These are phyloP conservation scores for Polymixis lichenea DNA, from an alignment of 2,888 invertebrate species.

Conservation along the genomic window DNA sequence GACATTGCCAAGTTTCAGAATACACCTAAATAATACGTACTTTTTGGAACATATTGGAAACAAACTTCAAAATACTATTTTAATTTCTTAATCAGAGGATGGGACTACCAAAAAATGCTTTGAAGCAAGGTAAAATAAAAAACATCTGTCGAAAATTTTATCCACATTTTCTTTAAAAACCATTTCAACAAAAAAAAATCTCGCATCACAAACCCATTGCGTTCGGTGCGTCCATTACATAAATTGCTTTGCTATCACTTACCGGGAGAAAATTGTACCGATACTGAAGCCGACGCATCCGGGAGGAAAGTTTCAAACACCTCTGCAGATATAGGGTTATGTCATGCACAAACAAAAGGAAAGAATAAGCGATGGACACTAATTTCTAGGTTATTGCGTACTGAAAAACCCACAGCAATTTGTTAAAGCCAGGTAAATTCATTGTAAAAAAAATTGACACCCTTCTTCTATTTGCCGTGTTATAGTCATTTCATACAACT, in stretches of 20 bases:
- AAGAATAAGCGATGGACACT: slow-evolving; percentile 54
- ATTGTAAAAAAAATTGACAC: neutral
- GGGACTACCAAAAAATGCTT: neutral
- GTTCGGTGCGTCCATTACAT: slow-evolving; percentile 47
- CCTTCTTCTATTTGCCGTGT: neutral
- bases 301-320: slow-evolving; percentile 83
- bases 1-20: too few relatives aligned
- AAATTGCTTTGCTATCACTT: slow-evolving; percentile 59
- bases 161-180: slow-evolving; percentile 17
- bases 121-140: neutral
- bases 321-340: slow-evolving; percentile 75
- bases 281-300: slow-evolving; percentile 73
- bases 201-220: slow-evolving; percentile 5
- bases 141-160: neutral
- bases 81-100: neutral
- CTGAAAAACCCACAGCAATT: slow-evolving; percentile 12
- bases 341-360: slow-evolving; percentile 62
- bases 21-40: neutral
- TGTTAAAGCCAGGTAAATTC: neutral
- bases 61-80: neutral
- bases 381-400: slow-evolving; percentile 20
- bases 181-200: neutral
- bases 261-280: slow-evolving; percentile 78
- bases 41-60: neutral
- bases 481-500: neutral